These are phyloP conservation scores for Lerema accius DNA, from an alignment of 1,140 invertebrate species.

Conservation along the genomic window DNA sequence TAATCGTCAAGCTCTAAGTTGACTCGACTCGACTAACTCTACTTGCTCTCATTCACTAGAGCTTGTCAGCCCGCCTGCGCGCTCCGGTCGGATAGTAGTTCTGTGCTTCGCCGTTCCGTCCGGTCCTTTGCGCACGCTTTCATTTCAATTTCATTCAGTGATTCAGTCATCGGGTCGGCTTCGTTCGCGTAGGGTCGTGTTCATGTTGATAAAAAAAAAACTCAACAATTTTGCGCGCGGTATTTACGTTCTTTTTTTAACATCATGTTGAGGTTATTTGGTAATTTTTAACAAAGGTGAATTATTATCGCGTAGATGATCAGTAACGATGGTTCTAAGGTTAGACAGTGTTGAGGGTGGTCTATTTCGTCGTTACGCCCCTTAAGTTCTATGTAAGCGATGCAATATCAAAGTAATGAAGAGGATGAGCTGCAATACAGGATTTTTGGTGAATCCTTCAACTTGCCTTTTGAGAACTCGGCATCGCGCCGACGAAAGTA, in stretches of 20 bases:
- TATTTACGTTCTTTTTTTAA: slow-evolving; percentile 31
- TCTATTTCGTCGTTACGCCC: slow-evolving; percentile 61
- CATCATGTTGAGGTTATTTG: slow-evolving; percentile 32
- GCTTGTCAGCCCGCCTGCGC: too few species aligned
- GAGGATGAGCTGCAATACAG: slow-evolving; percentile 78
- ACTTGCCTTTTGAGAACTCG: slow-evolving; percentile 55
- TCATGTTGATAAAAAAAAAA: slow-evolving; percentile 32
- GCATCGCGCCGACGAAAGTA: slow-evolving; percentile 64
- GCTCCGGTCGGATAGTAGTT: too few species aligned
- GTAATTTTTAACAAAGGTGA: slow-evolving; percentile 23
- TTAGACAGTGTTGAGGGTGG: slow-evolving; percentile 69
- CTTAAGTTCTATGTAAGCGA: slow-evolving; percentile 70
- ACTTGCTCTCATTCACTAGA: too few species aligned
- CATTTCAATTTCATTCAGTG: too few species aligned
- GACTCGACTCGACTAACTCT: too few species aligned
- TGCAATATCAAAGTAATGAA: slow-evolving; percentile 80
- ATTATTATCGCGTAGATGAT: slow-evolving; percentile 38
- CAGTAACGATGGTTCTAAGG: slow-evolving; percentile 64
- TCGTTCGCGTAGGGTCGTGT: slow-evolving; percentile 57
- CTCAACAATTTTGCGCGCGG: slow-evolving; percentile 35
- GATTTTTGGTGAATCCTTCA: slow-evolving; percentile 79
- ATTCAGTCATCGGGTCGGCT: slow-evolving; percentile 62
- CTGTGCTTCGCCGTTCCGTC: not conserved
- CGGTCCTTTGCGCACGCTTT: slow-evolving; percentile 38
- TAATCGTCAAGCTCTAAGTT: too few species aligned